A percentile compares a stretch with the other conserved stretches of the same genome.
Evolutionary conservation across 2,797 vertebrate genomes (phyloP).

Genomic region (Megalops cyprinoides): DNA sequence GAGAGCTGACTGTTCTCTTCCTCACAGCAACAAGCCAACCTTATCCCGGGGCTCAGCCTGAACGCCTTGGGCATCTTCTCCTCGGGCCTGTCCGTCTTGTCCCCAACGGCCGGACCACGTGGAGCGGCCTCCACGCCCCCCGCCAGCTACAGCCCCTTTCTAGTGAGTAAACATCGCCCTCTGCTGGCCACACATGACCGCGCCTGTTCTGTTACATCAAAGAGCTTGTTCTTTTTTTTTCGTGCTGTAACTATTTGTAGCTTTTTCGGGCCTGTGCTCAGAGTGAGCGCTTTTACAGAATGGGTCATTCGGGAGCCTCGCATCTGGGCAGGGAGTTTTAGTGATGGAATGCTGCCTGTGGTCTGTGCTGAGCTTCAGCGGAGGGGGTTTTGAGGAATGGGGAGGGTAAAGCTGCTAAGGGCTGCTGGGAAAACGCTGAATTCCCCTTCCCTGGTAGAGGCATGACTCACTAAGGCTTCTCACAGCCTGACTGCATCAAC

Average conservation of each 20-base stretch:
- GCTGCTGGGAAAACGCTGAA: not conserved
- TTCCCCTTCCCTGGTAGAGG: not conserved
- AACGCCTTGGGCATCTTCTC: slow-evolving; percentile 94
- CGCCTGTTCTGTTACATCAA: too few relatives aligned
- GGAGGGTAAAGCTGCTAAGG: not conserved
- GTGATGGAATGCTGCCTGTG: too few relatives aligned
- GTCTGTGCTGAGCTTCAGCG: too few relatives aligned
- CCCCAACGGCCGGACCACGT: slow-evolving; percentile 76
- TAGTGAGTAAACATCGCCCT: slow-evolving; percentile 74
- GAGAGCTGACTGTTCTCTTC: not conserved
- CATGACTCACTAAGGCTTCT: not conserved
- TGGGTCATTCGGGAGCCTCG: too few relatives aligned
- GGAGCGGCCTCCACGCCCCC: slow-evolving; percentile 68
- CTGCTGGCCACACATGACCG: not conserved
- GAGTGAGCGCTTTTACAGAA: too few relatives aligned
- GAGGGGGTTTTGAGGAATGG: too few relatives aligned
- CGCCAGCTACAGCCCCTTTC: slow-evolving; percentile 83
- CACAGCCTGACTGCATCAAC: not conserved
- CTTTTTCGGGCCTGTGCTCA: too few relatives aligned
- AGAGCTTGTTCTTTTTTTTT: too few relatives aligned
- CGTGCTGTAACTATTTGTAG: too few relatives aligned
- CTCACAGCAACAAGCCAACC: slow-evolving; percentile 88
- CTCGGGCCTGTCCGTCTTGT: slow-evolving; percentile 83
- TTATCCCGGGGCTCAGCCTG: slow-evolving; percentile 93
- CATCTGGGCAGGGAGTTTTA: not conserved